Base-by-base conservation (phyloP, 2,113 vertebrate species). In the Orycteropus afer region DNA sequence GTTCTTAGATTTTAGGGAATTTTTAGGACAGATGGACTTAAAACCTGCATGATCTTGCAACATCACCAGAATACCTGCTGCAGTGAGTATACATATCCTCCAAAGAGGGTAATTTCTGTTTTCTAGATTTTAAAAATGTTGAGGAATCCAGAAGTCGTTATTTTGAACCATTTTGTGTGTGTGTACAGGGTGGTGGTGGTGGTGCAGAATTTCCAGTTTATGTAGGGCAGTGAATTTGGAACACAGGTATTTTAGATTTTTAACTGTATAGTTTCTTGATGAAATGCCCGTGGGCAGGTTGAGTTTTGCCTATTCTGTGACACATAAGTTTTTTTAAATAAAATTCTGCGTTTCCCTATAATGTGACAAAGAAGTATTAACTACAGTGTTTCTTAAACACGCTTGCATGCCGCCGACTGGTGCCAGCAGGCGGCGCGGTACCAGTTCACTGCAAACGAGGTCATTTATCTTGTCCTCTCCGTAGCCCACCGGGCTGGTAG, bases 31-130 rank as follows among this genome's bases (percentile, higher is more conserved):
- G 69, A 74, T 87, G 86, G 86, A 87, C 37, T 87, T 74, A 71
- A 76, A 87, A 59, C 53, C 86, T 20, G 37, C 69, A 32, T 73
- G 69, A 55, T 47, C 69, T 59, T n/a, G 53, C 47, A 87, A 59
- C 49, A 59, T 47, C 53, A 74, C 65, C 69, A 57, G 37, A 59
- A 45, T 25, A 87, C n/a, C 37, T 40, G 53, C 86, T 74, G 69
- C 86, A 76, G 86, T 87, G 53, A 87, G 86, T 87, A 87, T 78
- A n/a, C n/a, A n/a, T n/a, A 78, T 59, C 69, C 42, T 45, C 86
- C 27, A 40, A 71, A 53, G 49, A 11, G 47, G 67, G 51, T 45
- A 20, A 76, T 15, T 59, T 87, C 37, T 87, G 34, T 53, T 57
- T 74, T 55, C 29, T 15, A 47, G 85, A 10, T 59, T 76, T 59